Conservation (phyloP, 1,140 invertebrate genomes). For the Diorhabda carinulata region DNA sequence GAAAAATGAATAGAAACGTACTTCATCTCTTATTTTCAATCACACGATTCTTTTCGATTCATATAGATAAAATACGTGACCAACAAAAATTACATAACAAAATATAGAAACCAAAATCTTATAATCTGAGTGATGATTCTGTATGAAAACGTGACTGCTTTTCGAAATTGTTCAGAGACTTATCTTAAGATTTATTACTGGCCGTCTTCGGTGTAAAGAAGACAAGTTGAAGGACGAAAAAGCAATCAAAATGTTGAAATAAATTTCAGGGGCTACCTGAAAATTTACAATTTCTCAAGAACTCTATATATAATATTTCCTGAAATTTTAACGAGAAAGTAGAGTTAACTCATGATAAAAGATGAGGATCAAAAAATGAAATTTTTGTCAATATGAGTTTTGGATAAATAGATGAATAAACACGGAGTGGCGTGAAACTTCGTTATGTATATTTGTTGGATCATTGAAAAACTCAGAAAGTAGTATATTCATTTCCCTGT, state of each 20-base stretch:
- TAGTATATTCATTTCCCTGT: no score
- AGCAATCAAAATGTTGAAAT: constrained; percentile 5
- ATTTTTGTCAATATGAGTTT: no score
- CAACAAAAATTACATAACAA: constrained; percentile 7
- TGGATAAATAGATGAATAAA: no score
- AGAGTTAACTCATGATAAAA: no score
- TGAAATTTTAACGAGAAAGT: no score
- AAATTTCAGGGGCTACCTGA: not conserved
- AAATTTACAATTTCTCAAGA: not conserved
- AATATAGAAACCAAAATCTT: constrained; percentile 6
- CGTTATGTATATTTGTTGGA: no score
- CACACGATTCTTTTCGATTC: not conserved
- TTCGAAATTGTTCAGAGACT: constrained; percentile 11
- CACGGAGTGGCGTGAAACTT: no score
- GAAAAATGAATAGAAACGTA: no score
- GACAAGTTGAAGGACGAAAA: constrained; percentile 12
- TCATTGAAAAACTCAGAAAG: no score
- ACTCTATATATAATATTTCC: not conserved
- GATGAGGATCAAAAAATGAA: no score
- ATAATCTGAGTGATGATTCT: constrained; percentile 15
- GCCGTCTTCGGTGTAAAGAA: constrained; percentile 5
- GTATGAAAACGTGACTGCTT: constrained; percentile 9
- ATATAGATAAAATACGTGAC: constrained; percentile 7
- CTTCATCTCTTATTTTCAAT: not conserved
- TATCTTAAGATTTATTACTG: constrained; percentile 8